Evolutionary conservation across 2,113 vertebrate species (phyloP).

Genomic region (Menidia beryllina): DNA sequence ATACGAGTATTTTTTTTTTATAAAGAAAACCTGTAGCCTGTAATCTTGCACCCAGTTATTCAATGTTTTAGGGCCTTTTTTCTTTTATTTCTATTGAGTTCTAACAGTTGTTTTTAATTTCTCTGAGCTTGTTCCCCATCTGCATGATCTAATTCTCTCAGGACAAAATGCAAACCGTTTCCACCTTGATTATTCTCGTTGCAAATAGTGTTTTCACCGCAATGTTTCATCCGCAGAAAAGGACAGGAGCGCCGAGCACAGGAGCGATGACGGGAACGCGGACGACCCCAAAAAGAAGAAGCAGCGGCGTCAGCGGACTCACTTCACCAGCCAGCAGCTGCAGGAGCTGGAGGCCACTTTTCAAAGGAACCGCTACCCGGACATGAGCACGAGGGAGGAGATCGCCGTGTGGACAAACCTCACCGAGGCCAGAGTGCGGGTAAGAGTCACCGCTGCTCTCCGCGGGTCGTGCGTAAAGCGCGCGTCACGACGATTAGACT

Average conservation of each 20-base stretch:
- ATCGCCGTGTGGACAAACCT: slow-evolving; percentile 99
- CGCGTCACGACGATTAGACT: slow-evolving; percentile 17
- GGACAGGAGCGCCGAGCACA: slow-evolving; percentile 85
- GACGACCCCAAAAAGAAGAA: slow-evolving; percentile 98
- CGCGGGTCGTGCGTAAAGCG: slow-evolving; percentile 28
- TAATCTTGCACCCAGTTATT: not conserved
- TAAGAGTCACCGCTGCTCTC: slow-evolving; percentile 75
- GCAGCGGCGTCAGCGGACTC: slow-evolving; percentile 93
- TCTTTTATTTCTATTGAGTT: too few relatives aligned
- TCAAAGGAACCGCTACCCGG: slow-evolving; percentile 97
- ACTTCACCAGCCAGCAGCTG: slow-evolving; percentile 98
- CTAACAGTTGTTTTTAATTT: not conserved
- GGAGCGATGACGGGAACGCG: slow-evolving; percentile 86
- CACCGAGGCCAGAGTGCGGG: slow-evolving; percentile 96
- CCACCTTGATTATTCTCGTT: not conserved
- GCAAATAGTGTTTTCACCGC: not conserved
- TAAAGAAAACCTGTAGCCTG: not conserved
- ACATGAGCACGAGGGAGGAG: slow-evolving; percentile 98
- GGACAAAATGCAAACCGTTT: not conserved
- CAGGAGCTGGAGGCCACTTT: slow-evolving; percentile 98
- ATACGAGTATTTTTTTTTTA: slow-evolving; percentile 7
- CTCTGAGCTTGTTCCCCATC: not conserved
- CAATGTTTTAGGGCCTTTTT: not conserved
- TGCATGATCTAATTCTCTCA: not conserved
- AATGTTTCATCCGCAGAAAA: slow-evolving; percentile 83